Evolutionary conservation across 2,888 invertebrate species (phyloP).

Genomic region (Autographa gamma): DNA sequence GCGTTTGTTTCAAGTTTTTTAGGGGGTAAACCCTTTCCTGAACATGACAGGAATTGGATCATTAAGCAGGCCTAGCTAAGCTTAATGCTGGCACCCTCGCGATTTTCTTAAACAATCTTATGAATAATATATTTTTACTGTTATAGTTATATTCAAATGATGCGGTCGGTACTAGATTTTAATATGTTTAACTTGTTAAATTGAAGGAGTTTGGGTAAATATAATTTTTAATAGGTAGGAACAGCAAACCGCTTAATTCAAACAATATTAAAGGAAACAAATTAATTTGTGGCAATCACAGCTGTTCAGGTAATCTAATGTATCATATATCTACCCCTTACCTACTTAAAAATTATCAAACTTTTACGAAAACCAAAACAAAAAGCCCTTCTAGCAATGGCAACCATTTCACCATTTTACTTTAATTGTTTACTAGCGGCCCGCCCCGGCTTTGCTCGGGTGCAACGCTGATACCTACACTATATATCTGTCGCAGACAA

Average conservation of each 20-base stretch:
- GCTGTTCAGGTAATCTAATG: not conserved
- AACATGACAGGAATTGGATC: conserved; percentile 89
- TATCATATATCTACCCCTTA: too few species aligned
- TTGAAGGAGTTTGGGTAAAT: conserved; percentile 15
- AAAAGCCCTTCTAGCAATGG: too few species aligned
- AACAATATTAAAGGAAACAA: not conserved
- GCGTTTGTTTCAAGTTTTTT: conserved; percentile 89
- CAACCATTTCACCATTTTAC: too few species aligned
- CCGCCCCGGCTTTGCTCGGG: too few species aligned
- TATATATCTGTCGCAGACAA: too few species aligned
- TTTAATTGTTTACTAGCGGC: too few species aligned
- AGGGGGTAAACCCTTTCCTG: conserved; percentile 89
- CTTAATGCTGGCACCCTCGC: conserved; percentile 79
- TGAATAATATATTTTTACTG: conserved; percentile 66
- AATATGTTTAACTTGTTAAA: conserved; percentile 37
- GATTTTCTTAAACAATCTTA: conserved; percentile 67
- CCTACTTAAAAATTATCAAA: too few species aligned
- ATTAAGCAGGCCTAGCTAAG: conserved; percentile 87
- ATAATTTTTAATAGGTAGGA: not conserved
- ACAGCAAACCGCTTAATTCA: not conserved
- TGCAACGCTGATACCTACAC: too few species aligned
- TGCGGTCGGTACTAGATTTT: conserved; percentile 45
- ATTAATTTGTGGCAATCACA: not conserved
- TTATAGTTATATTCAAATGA: conserved; percentile 61
- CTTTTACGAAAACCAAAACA: too few species aligned